A percentile compares a stretch with the other conserved stretches of the same genome.
Evolutionary conservation across 2,797 vertebrate genomes (phyloP).

Genomic region (Lepidocolaptes lacrymiger): DNA sequence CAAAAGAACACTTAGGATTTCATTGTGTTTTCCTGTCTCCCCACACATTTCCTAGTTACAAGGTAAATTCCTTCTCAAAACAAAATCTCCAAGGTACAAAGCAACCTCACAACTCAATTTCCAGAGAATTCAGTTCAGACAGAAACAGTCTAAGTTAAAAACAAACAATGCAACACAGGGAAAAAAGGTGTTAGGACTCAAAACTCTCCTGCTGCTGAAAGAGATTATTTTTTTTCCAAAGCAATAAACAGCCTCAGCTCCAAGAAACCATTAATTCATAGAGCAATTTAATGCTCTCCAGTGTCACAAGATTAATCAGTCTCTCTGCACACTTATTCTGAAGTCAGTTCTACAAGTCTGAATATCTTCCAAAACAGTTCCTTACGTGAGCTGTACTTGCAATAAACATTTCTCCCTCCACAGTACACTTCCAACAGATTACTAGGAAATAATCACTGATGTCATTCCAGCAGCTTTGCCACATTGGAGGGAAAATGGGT

Average conservation of each 20-base stretch:
- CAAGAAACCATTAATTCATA: slow-evolving; percentile 10
- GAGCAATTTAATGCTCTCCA: background rate
- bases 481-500: background rate
- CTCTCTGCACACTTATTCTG: background rate
- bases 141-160: slow-evolving; percentile 3
- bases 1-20: slow-evolving; percentile 8
- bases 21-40: background rate
- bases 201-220: background rate
- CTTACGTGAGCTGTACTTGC: background rate
- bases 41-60: background rate
- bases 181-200: background rate
- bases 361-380: slow-evolving; percentile 31
- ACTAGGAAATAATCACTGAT: background rate
- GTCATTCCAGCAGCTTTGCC: background rate
- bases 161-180: background rate
- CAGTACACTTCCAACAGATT: slow-evolving; percentile 1
- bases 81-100: background rate
- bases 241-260: background rate
- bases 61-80: background rate
- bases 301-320: slow-evolving; percentile 19
- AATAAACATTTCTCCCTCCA: slow-evolving; percentile 25
- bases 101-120: slow-evolving; percentile 9
- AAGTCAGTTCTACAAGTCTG: background rate
- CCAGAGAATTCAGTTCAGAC: slow-evolving; percentile 31
- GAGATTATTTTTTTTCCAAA: background rate